Conservation (phyloP, 2,888 invertebrate species). For the Amiota minor region DNA sequence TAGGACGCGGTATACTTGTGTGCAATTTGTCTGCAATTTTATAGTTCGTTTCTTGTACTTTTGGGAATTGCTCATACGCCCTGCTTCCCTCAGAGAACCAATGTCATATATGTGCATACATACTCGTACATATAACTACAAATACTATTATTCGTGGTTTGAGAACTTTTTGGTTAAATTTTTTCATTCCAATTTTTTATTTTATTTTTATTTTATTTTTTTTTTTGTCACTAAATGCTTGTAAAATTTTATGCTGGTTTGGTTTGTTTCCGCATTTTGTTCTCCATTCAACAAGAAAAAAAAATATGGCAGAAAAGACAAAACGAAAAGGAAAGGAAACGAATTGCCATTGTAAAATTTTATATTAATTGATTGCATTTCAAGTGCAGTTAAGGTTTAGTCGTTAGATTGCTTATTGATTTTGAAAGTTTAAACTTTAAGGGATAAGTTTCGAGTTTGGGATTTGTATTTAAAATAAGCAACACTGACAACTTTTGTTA, state of each 20-base stretch:
- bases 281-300: neutral
- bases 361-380: constrained; percentile 61
- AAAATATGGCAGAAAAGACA: too few relatives aligned
- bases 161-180: too few relatives aligned
- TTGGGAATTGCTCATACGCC: constrained; percentile 16
- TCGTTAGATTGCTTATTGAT: constrained; percentile 23
- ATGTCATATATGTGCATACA: neutral
- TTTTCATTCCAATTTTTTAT: neutral
- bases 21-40: constrained; percentile 65
- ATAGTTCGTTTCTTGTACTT: constrained; percentile 44
- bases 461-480: too few relatives aligned
- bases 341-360: constrained; percentile 48
- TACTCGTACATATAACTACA: neutral
- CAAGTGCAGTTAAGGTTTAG: constrained; percentile 1
- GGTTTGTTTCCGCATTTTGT: constrained; percentile 8
- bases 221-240: constrained; percentile 20
- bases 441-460: neutral
- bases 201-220: neutral
- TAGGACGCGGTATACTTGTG: constrained; percentile 42
- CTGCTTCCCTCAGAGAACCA: neutral
- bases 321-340: too few relatives aligned
- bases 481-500: neutral
- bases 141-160: neutral
- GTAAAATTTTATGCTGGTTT: constrained; percentile 25
- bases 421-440: constrained; percentile 8